Evolutionary conservation across 2,888 invertebrate genomes (phyloP), one percentile per base, ranked within the genome.

Genomic region (Malachius bipustulatus): DNA sequence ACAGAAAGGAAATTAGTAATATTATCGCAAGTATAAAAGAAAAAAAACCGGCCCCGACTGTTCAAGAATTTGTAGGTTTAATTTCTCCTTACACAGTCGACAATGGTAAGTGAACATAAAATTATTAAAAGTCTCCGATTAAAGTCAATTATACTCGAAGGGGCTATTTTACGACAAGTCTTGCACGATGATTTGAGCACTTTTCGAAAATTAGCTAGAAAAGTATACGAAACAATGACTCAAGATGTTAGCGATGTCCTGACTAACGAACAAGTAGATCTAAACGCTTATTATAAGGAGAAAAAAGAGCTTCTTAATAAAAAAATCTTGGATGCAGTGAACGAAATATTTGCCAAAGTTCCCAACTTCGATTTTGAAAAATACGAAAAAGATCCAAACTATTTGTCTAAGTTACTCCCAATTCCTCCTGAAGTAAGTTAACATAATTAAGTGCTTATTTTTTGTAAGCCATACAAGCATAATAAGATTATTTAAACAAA

Each of bases 161-260:
- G 54, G 3, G 48, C 45, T 16, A 35, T 37, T 10, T 38, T 63
- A 14, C 47, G 56, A 16, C 33, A 39, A 11, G 53, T 58, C 4
- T 47, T 62, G 45, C 52, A 49, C 1, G 56, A 59, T 9, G 61
- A 63, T 39, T 38, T 61, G 29, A 45, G 43, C 3, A 32, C 43
- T 6, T 63, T 63, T 46, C 49, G 57, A 26, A 55, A 42, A 35
- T 45, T 60, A 36, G 52, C 57, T 1, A 51, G 51, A 26, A 56
- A 55, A 46, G 53, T 62, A 4, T 63, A 62, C 43, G 60, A 62
- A 26, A 62, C 57, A 4, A 59, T 59, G 56, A 59, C 61, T 0
- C 56, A 60, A 46, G 62, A 63, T 38, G 55, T 59, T 8, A 59
- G 58, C 39, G 62, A 61, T 32, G 61, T 62, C 1, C 43, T 62